Percentiles rank a stretch among this genome's conserved stretches.
Evolutionary conservation across 2,113 vertebrate species (phyloP).

Genomic region (Gobio gobio): DNA sequence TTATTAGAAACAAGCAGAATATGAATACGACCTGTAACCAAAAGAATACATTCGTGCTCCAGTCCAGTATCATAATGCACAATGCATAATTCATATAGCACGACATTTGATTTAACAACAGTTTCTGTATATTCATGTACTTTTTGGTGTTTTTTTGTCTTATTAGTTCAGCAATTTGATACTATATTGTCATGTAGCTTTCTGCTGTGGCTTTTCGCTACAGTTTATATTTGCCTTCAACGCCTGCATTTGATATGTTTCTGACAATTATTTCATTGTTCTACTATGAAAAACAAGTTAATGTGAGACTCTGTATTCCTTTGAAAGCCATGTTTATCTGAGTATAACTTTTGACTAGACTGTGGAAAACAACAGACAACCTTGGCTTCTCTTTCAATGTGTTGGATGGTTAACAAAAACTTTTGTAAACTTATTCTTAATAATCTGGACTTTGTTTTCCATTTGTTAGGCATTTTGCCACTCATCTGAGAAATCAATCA

Average conservation of each 20-base stretch:
- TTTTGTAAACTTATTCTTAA: not conserved
- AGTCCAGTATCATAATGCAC: not conserved
- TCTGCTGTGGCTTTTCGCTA: too few relatives aligned
- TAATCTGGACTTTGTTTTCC: constrained; percentile 13
- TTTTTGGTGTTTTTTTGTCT: too few relatives aligned
- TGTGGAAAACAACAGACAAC: not conserved
- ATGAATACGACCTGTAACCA: not conserved
- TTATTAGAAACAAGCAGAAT: not conserved
- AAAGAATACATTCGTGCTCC: not conserved
- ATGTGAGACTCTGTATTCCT: not conserved
- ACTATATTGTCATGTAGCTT: too few relatives aligned
- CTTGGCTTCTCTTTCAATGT: not conserved
- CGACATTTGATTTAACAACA: not conserved
- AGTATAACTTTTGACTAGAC: not conserved
- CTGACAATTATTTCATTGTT: not conserved
- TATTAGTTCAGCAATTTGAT: too few relatives aligned
- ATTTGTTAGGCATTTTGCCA: not conserved
- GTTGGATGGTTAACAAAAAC: not conserved
- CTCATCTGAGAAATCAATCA: not conserved
- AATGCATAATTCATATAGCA: not conserved
- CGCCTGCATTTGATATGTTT: not conserved
- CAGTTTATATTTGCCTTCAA: too few relatives aligned
- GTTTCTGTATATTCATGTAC: too few relatives aligned
- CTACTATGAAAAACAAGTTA: not conserved
- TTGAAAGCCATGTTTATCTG: not conserved